Base-by-base conservation (phyloP, 2,113 vertebrate genomes). In the Myrmecobius fasciatus region DNA sequence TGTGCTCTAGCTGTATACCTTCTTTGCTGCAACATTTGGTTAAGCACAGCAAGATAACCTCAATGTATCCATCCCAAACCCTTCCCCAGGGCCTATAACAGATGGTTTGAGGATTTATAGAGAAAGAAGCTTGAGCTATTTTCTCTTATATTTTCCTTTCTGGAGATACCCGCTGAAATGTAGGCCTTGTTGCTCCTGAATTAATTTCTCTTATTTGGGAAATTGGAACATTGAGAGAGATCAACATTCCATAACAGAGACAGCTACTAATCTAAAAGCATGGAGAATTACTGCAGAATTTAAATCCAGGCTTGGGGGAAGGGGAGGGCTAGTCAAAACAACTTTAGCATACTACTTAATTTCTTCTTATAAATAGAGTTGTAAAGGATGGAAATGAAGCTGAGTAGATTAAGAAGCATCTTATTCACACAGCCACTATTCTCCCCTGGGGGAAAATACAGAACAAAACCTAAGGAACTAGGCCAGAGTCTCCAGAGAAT, bases 381-480 rank as follows among this genome's bases (percentile, higher is more conserved):
- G 93, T 53, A 94, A 93, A 97, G n/a, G 48, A 67, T 96, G 91
- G 95, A 94, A 96, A 53, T 96, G 20, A 94, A 95, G 97, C 36
- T 83, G 89, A 96, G 17, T 96, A 94, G 92, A 89, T 97, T 93
- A 96, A 93, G 91, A n/a, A 95, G 24, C 96, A 52, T 95, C 51
- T 48, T 94, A 20, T 92, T 96, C 67, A 36, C 53, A 90, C 26
- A 26, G 54, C 52, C 89, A 47, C 1, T 52, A 54, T 43, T 94
- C 43, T 89, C 95, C 96, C 91, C 95, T 89, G 89, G 90, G 25
- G 11, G 56, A 95, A 90, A 67, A 25, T 53, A 75, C 36, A 94
- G 93, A 97, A 94, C 3, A 89, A 89, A 94, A 83, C 47, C 51
- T 54, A 36, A 89, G 48, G 91, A 90, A 10, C 43, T 36, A 93